Percentiles rank a stretch among this genome's conserved stretches.
phyloP scores from a whole-genome alignment of 2,888 invertebrate genomes.

The Odontothrips loti region DNA sequence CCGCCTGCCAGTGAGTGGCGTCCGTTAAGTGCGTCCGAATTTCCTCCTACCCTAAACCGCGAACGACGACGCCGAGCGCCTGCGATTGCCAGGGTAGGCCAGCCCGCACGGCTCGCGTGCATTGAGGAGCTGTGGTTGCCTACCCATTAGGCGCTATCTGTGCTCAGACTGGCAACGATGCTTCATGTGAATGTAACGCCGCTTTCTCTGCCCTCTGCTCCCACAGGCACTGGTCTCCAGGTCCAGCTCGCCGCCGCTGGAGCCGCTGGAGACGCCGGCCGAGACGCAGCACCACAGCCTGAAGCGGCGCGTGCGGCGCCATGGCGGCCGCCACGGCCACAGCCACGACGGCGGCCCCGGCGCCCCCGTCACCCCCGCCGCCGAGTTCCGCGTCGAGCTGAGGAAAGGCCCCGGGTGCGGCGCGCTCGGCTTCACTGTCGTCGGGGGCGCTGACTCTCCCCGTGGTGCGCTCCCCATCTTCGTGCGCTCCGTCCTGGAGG shows the following conservation, averaged over 20 bases:
- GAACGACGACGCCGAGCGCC: slow-evolving; percentile 33
- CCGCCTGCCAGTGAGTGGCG: too few relatives aligned
- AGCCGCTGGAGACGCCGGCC: not conserved
- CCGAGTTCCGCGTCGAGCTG: slow-evolving; percentile 64
- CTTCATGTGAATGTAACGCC: too few relatives aligned
- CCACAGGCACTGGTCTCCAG: not conserved
- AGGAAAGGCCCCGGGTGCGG: slow-evolving; percentile 64
- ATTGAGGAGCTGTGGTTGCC: too few relatives aligned
- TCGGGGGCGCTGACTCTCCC: slow-evolving; percentile 80
- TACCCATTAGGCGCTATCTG: too few relatives aligned
- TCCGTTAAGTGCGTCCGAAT: too few relatives aligned
- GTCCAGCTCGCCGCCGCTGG: slow-evolving; percentile 11
- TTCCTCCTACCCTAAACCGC: too few relatives aligned
- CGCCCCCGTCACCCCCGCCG: slow-evolving; percentile 64
- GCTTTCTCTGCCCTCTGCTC: not conserved
- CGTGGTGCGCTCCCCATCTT: slow-evolving; percentile 81
- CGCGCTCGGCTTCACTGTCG: slow-evolving; percentile 83
- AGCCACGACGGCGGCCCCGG: slow-evolving; percentile 49
- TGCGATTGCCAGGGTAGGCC: not conserved
- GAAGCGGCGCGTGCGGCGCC: slow-evolving; percentile 43
- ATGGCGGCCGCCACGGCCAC: slow-evolving; percentile 38
- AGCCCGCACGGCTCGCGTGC: slow-evolving; percentile 28
- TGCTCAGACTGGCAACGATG: too few relatives aligned
- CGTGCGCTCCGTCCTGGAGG: slow-evolving; percentile 76
- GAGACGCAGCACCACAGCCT: slow-evolving; percentile 25